Base-by-base conservation (phyloP, 2,113 vertebrate species). In the Myodes glareolus region DNA sequence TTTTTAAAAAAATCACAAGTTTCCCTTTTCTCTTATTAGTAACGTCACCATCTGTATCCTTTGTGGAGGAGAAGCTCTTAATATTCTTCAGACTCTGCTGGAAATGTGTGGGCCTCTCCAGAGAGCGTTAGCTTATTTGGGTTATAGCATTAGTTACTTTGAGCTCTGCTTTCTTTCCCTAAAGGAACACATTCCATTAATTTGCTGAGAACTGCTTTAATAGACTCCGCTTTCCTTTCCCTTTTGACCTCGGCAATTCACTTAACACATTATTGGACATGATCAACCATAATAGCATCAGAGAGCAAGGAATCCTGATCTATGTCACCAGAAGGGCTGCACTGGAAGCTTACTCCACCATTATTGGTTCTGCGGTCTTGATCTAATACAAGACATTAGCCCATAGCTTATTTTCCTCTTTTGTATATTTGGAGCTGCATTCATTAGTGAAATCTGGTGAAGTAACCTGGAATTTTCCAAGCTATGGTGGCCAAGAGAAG, bases 191-290 rank as follows among this genome's bases (percentile, higher is more conserved):
- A 72, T 92, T 61, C 31, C n/a, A 84, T 67, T 63, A 77, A 45
- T 84, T 81, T 77, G 5, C 72, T 89, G 55, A 27, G 50, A 96
- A 68, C 91, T 89, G 21, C 29, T 47, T 27, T 84, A 84, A 92
- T 77, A 89, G 39, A 89, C 50, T 76, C 76, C 58, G 5, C 1
- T 77, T 31, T 27, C 3, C 39, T 92, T 76, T 92, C 61, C 50
- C 50, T 88, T 88, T 75, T 94, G 70, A 75, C 67, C 27, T 75
- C 42, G 72, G 50, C 12, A 70, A 76, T 75, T 88, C 81, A 72
- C 50, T 92, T 88, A 67, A 61, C 19, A 55, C 73, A 73, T 82
- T 82, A 82, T 76, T 78, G 70, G 92, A 89, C 77, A 77, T 92
- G 39, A 84, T 88, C 63, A 77, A 77, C 76, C 29, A 50, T 25